Evolutionary conservation across 2,888 invertebrate genomes (phyloP).

Genomic region (Trimorus sp.): DNA sequence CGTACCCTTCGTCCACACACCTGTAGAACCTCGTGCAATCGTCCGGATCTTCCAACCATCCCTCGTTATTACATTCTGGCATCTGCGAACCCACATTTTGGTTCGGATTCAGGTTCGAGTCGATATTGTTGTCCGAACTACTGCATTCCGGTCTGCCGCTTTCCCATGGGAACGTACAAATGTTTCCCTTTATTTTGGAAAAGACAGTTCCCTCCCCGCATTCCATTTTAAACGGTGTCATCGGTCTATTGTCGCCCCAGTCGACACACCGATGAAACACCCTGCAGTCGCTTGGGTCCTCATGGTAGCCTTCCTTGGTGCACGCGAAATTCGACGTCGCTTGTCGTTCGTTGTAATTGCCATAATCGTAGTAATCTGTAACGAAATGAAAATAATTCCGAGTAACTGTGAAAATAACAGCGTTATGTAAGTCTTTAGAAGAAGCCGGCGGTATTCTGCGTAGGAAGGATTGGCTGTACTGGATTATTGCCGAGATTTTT

Average conservation of each 20-base stretch:
- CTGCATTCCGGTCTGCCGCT: constrained; percentile 88
- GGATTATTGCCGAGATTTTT: too few species aligned
- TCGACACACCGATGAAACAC: constrained; percentile 89
- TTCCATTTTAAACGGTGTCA: constrained; percentile 86
- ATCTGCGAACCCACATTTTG: constrained; percentile 18
- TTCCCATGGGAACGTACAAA: constrained; percentile 88
- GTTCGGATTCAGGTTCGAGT: constrained; percentile 68
- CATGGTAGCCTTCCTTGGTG: constrained; percentile 87
- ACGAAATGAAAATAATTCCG: too few species aligned
- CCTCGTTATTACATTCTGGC: constrained; percentile 72
- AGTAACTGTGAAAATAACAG: too few species aligned
- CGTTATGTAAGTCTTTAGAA: too few species aligned
- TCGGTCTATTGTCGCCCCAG: constrained; percentile 83
- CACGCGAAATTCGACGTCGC: constrained; percentile 82
- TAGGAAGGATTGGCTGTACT: too few species aligned
- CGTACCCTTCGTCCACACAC: constrained; percentile 79
- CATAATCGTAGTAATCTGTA: constrained; percentile 63
- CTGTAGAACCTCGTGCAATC: constrained; percentile 81
- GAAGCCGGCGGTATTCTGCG: too few species aligned
- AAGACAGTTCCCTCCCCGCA: constrained; percentile 90
- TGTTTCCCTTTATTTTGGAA: constrained; percentile 82
- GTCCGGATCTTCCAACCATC: constrained; percentile 80
- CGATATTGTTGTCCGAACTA: constrained; percentile 83
- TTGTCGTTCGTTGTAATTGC: constrained; percentile 43
- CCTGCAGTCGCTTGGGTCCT: constrained; percentile 88